Evolutionary conservation across 2,113 vertebrate species (phyloP), one percentile per base, ranked within the genome.

Genomic region (Oophaga pumilio): DNA sequence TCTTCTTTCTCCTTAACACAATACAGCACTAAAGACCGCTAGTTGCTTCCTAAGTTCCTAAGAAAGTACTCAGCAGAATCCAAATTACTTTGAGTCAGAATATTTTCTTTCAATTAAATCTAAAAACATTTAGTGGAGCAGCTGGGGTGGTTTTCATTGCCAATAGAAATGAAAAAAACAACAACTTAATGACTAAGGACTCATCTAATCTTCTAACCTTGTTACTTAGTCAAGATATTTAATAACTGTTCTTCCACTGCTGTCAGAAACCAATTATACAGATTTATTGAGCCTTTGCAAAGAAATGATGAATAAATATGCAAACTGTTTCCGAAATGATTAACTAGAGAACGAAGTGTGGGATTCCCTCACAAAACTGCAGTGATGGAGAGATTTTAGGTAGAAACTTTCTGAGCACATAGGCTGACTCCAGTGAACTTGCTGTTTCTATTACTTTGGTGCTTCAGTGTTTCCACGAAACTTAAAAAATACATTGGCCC

Each of bases 221-320:
- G 50, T 90, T 91, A 89, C 90, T 92, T 92, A 90, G 26, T 57
- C 77, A 64, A 80, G 82, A 86, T 90, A 89, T 18, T 89, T 90
- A 89, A 82, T 89, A 90, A 87, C 2, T 78, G 85, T 20, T 24
- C 81, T 89, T 90, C 86, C 22, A 78, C 79, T 89, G 60, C 85
- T 90, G 88, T 89, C 28, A 90, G 81, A 92, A 89, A 88, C 0
- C 74, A 89, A 28, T 89, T 90, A 90, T 90, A 80, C 26, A 87
- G 73, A 89, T 93, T 90, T 91, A 91, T 92, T 92, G 89, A 89
- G 66, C 4, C 85, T 86, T 90, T 89, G 84, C 92, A 90, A 80
- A 89, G 87, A 52, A 77, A 89, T 87, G 69, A 84, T 89, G 93
- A 92, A 87, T 89, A 90, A 90, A 92, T 90, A 90, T 66, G 49